phyloP scores from a whole-genome alignment of 2,888 invertebrate species.

The Ochropleura plecta region DNA sequence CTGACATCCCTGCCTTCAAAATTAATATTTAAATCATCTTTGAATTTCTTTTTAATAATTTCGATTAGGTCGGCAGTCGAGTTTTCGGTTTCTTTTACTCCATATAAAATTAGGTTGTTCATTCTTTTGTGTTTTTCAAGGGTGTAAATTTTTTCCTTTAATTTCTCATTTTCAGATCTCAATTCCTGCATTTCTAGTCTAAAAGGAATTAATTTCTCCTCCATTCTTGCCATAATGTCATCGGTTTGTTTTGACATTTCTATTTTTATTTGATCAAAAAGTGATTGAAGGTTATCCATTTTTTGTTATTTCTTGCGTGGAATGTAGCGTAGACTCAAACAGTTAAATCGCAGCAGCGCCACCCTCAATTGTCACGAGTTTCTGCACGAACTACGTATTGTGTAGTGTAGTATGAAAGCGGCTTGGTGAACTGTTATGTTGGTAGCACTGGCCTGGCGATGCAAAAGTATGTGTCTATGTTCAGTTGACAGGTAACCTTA shows the following conservation, averaged over 20 bases:
- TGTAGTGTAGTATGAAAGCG: neutral
- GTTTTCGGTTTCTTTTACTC: neutral
- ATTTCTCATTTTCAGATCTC: neutral
- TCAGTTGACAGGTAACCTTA: no score
- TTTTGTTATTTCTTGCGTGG: neutral
- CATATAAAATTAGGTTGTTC: neutral
- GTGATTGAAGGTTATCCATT: neutral
- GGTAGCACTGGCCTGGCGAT: neutral
- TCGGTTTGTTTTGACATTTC: conserved; percentile 4
- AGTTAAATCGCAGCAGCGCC: no score
- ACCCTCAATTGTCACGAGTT: no score
- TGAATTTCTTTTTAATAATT: neutral
- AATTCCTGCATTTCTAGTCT: neutral
- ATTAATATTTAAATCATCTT: neutral
- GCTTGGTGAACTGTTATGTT: no score
- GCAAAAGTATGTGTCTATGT: no score
- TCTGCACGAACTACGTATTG: no score
- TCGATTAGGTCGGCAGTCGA: neutral
- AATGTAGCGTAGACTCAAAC: no score
- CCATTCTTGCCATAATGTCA: no score
- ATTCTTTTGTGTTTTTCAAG: neutral
- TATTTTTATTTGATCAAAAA: neutral
- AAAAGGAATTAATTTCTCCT: neutral
- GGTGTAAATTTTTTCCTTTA: neutral
- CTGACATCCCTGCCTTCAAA: neutral